Evolutionary conservation across 2,113 vertebrate genomes (phyloP), one percentile per base, ranked within the genome.

Genomic region (Pteruthius melanotis): DNA sequence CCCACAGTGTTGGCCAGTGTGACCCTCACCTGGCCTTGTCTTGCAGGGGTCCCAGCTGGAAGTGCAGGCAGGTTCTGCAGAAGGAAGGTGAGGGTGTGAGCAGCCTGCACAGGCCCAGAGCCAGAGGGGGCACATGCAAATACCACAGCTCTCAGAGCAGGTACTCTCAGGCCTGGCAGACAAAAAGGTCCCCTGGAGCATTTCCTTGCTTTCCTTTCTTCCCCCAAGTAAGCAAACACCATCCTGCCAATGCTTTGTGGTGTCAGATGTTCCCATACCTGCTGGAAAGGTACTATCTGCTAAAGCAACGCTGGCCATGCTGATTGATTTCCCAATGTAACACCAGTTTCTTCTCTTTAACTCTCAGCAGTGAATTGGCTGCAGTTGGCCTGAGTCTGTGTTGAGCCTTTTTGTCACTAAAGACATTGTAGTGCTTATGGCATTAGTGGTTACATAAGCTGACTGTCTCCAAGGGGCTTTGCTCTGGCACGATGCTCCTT

Each of bases 391-490:
- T 88, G 87, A 95, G 92, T 40, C 80, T 63, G 39, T 3, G 6
- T 17, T 89, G 90, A 94, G 90, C 92, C 85, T 90, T 91, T 96
- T 96, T 96, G 85, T 95, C 79, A 61, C 85, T 96, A 93, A 92
- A 92, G 93, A 89, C 86, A 79, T 75, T 87, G 90, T 82, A 75
- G 74, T 75, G 72, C 92, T 97, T 90, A 94, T 75, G 83, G 93
- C 83, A 97, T 96, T 96, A 96, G 85, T 23, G 6, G 49, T 93
- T 96, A 78, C 83, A 26, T 96, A 96, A 97, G 86, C 80, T 83
- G 85, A 5, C 82, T 96, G 88, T 90, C 94, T 96, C 82, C 1
- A 5, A 93, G 72, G 81, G 78, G 64, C 81, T 91, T 91, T 94
- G 57, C 89, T 65, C 40, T 65, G 57, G 37, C 8, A n/a, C 35